A percentile compares a stretch with the other conserved stretches of the same genome.
These are phyloP conservation scores for Athalia circularis DNA, from an alignment of 2,888 invertebrate species.

Conservation along the genomic window DNA sequence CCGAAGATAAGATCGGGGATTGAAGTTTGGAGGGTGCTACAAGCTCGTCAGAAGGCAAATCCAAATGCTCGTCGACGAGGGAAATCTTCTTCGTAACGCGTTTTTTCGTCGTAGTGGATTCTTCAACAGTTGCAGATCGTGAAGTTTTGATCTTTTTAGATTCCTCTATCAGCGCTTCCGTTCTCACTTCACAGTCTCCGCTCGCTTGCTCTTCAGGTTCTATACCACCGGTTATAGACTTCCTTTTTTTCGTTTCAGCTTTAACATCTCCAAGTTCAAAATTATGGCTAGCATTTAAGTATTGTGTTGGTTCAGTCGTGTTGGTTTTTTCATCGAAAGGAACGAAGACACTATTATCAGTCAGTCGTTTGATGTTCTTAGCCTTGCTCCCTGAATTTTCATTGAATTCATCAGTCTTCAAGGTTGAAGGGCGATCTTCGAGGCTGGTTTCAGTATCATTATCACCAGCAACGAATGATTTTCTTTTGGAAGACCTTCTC, in stretches of 20 bases:
- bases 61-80: slow-evolving; percentile 51
- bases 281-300: not conserved
- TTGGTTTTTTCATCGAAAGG: not conserved
- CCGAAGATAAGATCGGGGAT: not conserved
- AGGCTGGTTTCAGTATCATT: slow-evolving; percentile 3
- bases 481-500: slow-evolving; percentile 35
- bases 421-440: not conserved
- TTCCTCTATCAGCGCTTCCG: not conserved
- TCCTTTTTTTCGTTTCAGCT: slow-evolving; percentile 20
- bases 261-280: not conserved
- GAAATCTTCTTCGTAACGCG: slow-evolving; percentile 56
- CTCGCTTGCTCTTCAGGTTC: slow-evolving; percentile 6
- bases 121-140: not conserved
- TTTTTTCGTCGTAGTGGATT: slow-evolving; percentile 53
- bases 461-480: slow-evolving; percentile 22
- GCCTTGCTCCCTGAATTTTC: slow-evolving; percentile 35
- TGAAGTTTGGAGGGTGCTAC: not conserved
- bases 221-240: slow-evolving; percentile 1
- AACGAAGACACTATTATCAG: not conserved
- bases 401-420: slow-evolving; percentile 10
- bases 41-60: slow-evolving; percentile 35
- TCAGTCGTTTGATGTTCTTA: slow-evolving; percentile 31
- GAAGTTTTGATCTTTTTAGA: slow-evolving; percentile 30
- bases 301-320: not conserved
- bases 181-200: slow-evolving; percentile 2